Evolutionary conservation across 2,888 invertebrate species (phyloP), one percentile per base, ranked within the genome.

Genomic region (Acutogordius australiensis): DNA sequence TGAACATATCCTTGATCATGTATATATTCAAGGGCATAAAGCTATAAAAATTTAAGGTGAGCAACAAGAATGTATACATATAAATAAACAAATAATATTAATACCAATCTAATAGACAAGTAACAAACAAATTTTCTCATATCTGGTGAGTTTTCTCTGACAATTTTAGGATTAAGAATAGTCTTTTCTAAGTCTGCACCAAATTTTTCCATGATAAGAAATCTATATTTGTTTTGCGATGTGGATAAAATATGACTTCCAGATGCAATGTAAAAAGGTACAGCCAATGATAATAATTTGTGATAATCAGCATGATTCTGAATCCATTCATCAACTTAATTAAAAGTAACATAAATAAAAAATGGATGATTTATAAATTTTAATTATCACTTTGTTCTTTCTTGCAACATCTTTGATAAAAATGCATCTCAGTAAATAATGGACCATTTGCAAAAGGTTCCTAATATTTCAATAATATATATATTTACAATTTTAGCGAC

Each of bases 361-460:
- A 60, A 51, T n/a, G n/a, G n/a, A n/a, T n/a, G n/a, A n/a, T n/a
- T n/a, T n/a, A n/a, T n/a, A n/a, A n/a, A n/a, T n/a, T n/a, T 23
- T 37, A 45, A 26, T 28, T 72, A 78, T 77, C 76, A 87, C 86
- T 80, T 75, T 79, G 78, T 56, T 79, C 76, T 64, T 77, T 74
- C 70, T 82, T 82, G 30, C 82, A 84, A 63, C 82, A 81, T 67
- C 87, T 77, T 62, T 87, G 79, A 66, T 91, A 84, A 71, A 90
- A 90, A 71, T 90, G 84, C 67, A 86, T 81, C 76, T 99, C 97
- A n/a, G 88, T 86, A 74, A 91, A 97, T 18, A 99, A 74, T 0
- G 94, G 94, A 0, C 97, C 97, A 73, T 87, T 97, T 8, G 78
- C 78, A 70, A 84, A 81, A 1, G 86, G 88, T 70, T 97, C 97